phyloP scores from a whole-genome alignment of 2,113 vertebrate genomes.

The Sander vitreus region DNA sequence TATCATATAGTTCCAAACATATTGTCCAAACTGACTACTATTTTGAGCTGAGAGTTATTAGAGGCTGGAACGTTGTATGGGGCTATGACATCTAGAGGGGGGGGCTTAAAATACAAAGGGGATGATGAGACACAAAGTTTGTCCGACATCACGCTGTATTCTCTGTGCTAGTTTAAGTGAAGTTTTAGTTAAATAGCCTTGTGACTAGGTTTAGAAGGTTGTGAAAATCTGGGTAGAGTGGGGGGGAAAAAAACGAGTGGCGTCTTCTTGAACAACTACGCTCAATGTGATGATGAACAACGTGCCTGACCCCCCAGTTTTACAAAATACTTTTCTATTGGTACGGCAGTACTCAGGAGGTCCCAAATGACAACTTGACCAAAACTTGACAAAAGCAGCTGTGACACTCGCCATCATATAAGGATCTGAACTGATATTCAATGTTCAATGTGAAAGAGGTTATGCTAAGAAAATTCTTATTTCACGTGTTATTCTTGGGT shows the following conservation, averaged over 20 bases:
- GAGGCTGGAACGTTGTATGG: background rate
- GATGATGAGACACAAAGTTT: background rate
- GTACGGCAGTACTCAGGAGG: no score
- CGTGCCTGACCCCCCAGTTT: no score
- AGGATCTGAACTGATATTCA: no score
- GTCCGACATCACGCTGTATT: background rate
- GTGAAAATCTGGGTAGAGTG: background rate
- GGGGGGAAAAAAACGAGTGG: no score
- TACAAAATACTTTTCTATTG: no score
- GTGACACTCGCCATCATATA: no score
- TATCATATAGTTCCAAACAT: background rate
- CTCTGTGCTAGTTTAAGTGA: background rate
- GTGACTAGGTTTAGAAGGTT: background rate
- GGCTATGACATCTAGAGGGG: background rate
- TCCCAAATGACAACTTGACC: no score
- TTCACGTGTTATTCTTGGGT: conserved; percentile 11
- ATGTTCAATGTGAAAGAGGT: no score
- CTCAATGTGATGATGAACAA: no score
- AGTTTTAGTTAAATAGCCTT: background rate
- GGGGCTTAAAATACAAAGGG: background rate
- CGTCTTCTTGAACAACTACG: no score
- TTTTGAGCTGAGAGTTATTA: background rate
- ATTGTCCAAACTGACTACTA: background rate
- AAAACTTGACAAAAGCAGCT: no score
- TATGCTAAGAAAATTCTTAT: background rate